Percentiles rank a stretch among this genome's conserved stretches.
These are phyloP conservation scores for Morpho achilles DNA, from an alignment of 2,888 invertebrate species.

Conservation along the genomic window DNA sequence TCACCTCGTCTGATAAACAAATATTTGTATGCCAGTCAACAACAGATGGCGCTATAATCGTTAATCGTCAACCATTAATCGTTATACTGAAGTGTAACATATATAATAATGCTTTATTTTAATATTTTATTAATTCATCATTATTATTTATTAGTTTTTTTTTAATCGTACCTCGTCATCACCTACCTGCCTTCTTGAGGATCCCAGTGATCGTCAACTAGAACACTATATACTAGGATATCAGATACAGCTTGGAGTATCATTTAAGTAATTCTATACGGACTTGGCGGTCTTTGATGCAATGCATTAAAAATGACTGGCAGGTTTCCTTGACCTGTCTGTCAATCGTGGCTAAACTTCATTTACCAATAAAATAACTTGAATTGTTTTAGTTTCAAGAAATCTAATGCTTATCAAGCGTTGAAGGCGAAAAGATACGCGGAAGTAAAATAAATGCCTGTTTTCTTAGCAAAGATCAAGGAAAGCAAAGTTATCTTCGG, in stretches of 20 bases:
- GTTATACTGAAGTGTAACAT: too few species aligned
- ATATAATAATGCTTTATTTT: too few species aligned
- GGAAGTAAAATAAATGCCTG: constrained; percentile 56
- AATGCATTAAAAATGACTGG: constrained; percentile 18
- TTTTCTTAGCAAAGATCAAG: constrained; percentile 59
- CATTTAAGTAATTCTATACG: constrained; percentile 13
- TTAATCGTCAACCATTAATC: background rate
- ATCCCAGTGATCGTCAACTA: constrained; percentile 72
- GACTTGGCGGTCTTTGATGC: constrained; percentile 16
- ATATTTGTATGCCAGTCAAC: constrained; percentile 46
- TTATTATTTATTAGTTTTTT: background rate
- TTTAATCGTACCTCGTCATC: constrained; percentile 4
- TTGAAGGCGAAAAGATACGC: constrained; percentile 39
- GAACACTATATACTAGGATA: constrained; percentile 69
- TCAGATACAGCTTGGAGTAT: constrained; percentile 45
- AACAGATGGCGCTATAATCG: constrained; percentile 61
- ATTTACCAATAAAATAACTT: too few species aligned
- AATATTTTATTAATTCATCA: too few species aligned
- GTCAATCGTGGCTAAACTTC: background rate
- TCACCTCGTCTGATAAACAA: constrained; percentile 6
- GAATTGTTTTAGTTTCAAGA: background rate
- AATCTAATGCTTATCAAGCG: constrained; percentile 15
- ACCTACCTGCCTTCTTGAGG: constrained; percentile 41
- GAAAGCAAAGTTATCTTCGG: constrained; percentile 74
- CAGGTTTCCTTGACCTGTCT: constrained; percentile 21